Evolutionary conservation across 2,797 vertebrate genomes (phyloP).

Genomic region (Sebastes hubbsi): DNA sequence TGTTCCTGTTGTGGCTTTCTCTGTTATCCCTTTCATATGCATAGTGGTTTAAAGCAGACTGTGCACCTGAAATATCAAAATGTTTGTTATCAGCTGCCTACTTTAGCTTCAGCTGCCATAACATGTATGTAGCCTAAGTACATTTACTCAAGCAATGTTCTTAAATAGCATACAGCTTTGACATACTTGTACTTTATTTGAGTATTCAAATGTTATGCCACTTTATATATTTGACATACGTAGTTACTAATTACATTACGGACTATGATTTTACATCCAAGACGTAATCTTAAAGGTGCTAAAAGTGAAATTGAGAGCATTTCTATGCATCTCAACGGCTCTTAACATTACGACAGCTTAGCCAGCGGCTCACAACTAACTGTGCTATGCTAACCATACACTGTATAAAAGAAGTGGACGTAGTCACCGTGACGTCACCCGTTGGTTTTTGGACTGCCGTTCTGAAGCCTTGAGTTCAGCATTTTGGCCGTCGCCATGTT

Average conservation of each 20-base stretch:
- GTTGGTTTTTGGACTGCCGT: no score
- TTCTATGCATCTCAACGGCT: neutral
- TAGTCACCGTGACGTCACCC: no score
- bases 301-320: neutral
- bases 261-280: neutral
- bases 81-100: slow-evolving; percentile 20
- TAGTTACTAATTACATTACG: neutral
- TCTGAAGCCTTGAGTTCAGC: no score
- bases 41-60: slow-evolving; percentile 41
- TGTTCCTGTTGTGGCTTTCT: slow-evolving; percentile 58
- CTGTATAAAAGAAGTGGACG: no score
- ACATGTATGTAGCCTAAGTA: neutral
- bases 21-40: slow-evolving; percentile 51
- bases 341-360: neutral
- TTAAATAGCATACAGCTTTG: neutral
- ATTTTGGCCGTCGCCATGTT: no score
- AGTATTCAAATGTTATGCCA: neutral
- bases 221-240: neutral
- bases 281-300: neutral
- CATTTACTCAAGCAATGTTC: neutral
- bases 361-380: no score
- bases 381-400: no score
- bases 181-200: neutral
- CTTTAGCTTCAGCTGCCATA: neutral
- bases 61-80: slow-evolving; percentile 53